Percentiles rank a stretch among this genome's conserved stretches.
phyloP scores from a whole-genome alignment of 2,888 invertebrate species.

The Ectemnius continuus region DNA sequence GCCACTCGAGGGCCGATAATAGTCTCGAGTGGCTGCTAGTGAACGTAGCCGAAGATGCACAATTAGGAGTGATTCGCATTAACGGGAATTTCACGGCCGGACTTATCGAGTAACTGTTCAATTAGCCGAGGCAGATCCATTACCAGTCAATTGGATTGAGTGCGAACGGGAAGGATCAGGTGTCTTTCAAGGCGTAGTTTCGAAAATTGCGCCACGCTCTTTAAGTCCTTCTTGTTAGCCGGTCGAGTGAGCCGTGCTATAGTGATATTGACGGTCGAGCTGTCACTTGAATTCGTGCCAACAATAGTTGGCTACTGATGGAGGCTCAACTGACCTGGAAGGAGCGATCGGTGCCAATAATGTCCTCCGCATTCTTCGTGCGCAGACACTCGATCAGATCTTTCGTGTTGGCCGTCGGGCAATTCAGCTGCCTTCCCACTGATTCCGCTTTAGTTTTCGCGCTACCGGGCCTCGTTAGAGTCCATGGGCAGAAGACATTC shows the following conservation, averaged over 20 bases:
- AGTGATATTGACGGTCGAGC: neutral
- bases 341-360: slow-evolving; percentile 83
- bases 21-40: neutral
- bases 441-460: slow-evolving; percentile 81
- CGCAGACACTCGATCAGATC: slow-evolving; percentile 83
- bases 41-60: slow-evolving; percentile 4
- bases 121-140: too few relatives aligned
- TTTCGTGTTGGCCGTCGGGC: slow-evolving; percentile 79
- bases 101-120: too few relatives aligned
- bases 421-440: slow-evolving; percentile 82
- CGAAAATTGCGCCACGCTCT: too few relatives aligned
- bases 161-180: too few relatives aligned
- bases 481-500: slow-evolving; percentile 85
- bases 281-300: neutral
- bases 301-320: neutral
- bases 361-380: slow-evolving; percentile 81
- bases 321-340: slow-evolving; percentile 81
- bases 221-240: too few relatives aligned
- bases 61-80: neutral
- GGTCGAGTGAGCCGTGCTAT: neutral
- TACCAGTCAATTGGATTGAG: too few relatives aligned
- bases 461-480: slow-evolving; percentile 81
- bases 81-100: too few relatives aligned
- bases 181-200: too few relatives aligned
- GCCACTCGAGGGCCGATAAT: slow-evolving; percentile 1